phyloP scores from a whole-genome alignment of 1,140 invertebrate genomes.

The Atta cephalotes region DNA sequence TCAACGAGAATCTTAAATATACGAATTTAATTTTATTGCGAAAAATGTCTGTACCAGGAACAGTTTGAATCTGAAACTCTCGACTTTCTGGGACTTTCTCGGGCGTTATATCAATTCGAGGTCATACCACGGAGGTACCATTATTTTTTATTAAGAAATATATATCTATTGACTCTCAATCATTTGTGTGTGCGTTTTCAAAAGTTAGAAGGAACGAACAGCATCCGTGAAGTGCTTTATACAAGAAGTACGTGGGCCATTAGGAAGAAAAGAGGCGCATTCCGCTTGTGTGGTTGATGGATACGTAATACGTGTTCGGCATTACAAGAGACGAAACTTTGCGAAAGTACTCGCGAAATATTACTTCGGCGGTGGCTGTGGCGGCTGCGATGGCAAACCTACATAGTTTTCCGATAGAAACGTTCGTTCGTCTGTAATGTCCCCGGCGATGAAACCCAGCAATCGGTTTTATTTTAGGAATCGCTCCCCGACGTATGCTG shows the following conservation, averaged over 20 bases:
- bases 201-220: constrained; percentile 2
- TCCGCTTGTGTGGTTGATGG: constrained; percentile 47
- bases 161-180: neutral
- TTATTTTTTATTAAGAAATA: neutral
- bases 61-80: too few relatives aligned
- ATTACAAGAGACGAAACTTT: constrained; percentile 30
- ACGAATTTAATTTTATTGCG: too few relatives aligned
- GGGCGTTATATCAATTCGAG: too few relatives aligned
- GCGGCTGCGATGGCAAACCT: neutral
- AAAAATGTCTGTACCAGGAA: too few relatives aligned
- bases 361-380: neutral
- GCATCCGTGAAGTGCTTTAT: neutral
- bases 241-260: constrained; percentile 38
- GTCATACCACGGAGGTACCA: too few relatives aligned
- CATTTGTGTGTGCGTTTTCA: neutral
- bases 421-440: constrained; percentile 38
- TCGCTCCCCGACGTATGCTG: constrained; percentile 16
- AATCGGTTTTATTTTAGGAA: constrained; percentile 52
- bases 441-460: constrained; percentile 24
- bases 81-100: too few relatives aligned
- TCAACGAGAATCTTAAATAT: too few relatives aligned
- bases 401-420: constrained; percentile 46
- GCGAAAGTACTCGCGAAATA: constrained; percentile 10
- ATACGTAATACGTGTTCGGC: constrained; percentile 61
- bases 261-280: constrained; percentile 34